phyloP scores from a whole-genome alignment of 2,888 invertebrate species.

The Agonopterix arenella region DNA sequence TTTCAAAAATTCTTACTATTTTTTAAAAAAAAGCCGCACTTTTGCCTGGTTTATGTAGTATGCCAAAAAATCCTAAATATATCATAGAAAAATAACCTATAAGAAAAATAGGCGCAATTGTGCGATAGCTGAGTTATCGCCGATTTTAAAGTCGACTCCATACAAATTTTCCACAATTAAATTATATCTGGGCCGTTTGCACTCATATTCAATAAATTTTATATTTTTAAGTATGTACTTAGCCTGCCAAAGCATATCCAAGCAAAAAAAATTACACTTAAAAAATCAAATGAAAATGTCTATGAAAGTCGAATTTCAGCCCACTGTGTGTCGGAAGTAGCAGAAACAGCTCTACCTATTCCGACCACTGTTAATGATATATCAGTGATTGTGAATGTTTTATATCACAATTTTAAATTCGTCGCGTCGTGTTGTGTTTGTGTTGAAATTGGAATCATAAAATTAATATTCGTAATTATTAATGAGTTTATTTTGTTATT shows the following conservation, averaged over 20 bases:
- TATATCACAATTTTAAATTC: no score
- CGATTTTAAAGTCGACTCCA: constrained; percentile 7
- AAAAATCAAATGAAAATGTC: background rate
- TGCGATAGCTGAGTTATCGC: constrained; percentile 1
- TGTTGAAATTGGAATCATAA: no score
- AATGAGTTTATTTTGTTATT: no score
- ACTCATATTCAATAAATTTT: background rate
- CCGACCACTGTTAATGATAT: no score
- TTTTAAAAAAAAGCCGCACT: background rate
- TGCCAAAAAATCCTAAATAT: background rate
- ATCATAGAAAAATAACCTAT: background rate
- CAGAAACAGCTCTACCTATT: no score
- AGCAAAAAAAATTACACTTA: background rate
- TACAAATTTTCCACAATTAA: background rate
- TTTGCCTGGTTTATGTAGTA: background rate
- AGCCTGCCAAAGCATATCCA: background rate
- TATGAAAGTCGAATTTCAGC: no score
- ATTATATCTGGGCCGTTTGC: background rate
- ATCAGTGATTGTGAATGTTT: no score
- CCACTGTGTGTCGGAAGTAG: background rate
- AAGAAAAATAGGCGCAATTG: constrained; percentile 1
- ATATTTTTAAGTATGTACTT: background rate
- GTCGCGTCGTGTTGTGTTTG: no score
- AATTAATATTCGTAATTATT: no score
- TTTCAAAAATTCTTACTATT: background rate